Base-by-base conservation (phyloP, 2,888 invertebrate genomes). In the Colletes collaris region DNA sequence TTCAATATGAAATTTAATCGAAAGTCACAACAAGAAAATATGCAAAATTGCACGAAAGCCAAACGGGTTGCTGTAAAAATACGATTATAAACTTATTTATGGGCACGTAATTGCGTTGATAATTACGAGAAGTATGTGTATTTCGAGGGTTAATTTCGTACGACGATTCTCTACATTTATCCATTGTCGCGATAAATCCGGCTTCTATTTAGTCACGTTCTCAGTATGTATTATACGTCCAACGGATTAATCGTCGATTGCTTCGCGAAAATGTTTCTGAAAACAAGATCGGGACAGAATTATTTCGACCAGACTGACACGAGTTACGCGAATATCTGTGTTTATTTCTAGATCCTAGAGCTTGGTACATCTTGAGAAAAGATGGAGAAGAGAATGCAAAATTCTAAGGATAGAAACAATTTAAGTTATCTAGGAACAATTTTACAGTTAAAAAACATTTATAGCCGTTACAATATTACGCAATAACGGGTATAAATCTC, bases 341-440 rank as follows among this genome's bases (percentile, higher is more conserved):
- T 72, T 72, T 72, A 65, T 72, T 72, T 72, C 59, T 37, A 65
- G 64, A n/a, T 50, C 70, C 40, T 37, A 27, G 62, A 16, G 27
- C 4, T 40, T 27, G 72, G 50, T 59, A 58, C 52, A 49, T 19
- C 44, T 59, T 35, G 49, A 35, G 13, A n/a, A n/a, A 10, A 59
- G 7, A 19, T 49, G 64, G 37, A 58, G 40, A 19, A 50, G 49
- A 64, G 16, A 35, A 27, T 62, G 35, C 27, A 68, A 50, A 52
- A 49, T 19, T 6, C 40, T 4, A 19, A 37, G 16, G 16, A 16
- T 16, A 16, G 19, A 11, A 19, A 10, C 7, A 7, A 11, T 11
- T 11, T 44, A n/a, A n/a, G n/a, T n/a, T 27, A 27, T 27, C 56
- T 40, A 6, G 19, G 16, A 19, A 10, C 7, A 7, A 11, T 11